Percentiles rank a stretch among this genome's conserved stretches.
Conservation (phyloP, 2,797 vertebrate genomes). For the Salmo trutta region DNA sequence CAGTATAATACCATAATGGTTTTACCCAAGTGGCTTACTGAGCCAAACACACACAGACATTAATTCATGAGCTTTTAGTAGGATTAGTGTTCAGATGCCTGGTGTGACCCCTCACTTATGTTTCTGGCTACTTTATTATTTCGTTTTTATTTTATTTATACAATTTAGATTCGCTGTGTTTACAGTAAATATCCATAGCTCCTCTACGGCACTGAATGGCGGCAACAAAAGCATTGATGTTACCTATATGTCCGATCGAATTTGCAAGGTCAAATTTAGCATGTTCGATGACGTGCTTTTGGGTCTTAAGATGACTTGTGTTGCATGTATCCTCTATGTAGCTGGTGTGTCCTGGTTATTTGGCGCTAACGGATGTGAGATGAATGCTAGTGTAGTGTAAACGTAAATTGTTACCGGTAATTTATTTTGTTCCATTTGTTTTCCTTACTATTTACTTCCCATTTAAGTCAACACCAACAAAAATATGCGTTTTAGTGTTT, state of each 20-base stretch:
- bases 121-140: neutral
- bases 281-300: too few species aligned
- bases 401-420: neutral
- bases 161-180: neutral
- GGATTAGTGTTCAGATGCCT: neutral
- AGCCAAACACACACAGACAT: neutral
- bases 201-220: neutral
- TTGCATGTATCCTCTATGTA: neutral
- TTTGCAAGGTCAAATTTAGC: neutral
- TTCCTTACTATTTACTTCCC: neutral
- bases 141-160: neutral
- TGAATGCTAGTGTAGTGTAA: neutral
- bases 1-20: neutral
- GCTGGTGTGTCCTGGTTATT: neutral
- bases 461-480: neutral
- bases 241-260: neutral
- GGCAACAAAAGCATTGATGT: neutral
- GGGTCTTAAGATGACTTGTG: too few species aligned
- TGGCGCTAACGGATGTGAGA: neutral
- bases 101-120: slow-evolving; percentile 4
- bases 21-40: neutral
- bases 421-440: neutral
- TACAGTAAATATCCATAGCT: neutral
- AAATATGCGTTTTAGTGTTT: neutral
- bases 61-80: neutral